Base-by-base conservation (phyloP, 1,140 invertebrate genomes). In the Camponotus floridanus region DNA sequence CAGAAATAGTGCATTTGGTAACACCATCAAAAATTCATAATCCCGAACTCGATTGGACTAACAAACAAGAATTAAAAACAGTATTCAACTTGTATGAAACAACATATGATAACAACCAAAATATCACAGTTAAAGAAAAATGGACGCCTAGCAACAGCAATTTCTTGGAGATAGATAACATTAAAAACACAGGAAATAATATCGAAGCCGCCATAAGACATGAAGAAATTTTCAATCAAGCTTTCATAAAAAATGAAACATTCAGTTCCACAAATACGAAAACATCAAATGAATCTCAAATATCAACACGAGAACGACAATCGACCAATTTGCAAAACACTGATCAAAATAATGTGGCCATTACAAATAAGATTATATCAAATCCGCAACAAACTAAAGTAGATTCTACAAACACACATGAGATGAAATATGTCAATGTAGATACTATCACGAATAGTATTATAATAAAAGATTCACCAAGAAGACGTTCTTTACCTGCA, bases 401-500 rank as follows among this genome's bases (percentile, higher is more conserved):
- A 71, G 9, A 81, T 65, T 64, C 21, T n/a, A 18, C 26, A 26
- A 26, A 80, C 6, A 3, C 45, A 33, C 8, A 79, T 4, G 61
- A 87, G 57, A n/a, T 59, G 0, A 31, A 74, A 6, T n/a, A 48
- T 21, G 21, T 15, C 4, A 26, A 68, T 7, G 2, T 57, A 31
- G 84, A 86, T 57, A 21, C 81, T 80, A 42, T 87, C 9, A 51
- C 80, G 7, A 90, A 61, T 18, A 83, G 74, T 18, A 48, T 15
- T 7, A 0, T 31, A 7, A 76, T 86, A 15, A 91, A 62, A 57
- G 85, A 80, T 31, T 6, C 68, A 33, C 71, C 68, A 7, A 91
- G 92, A 64, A 88, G 92, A 74, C 86, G 90, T 86, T 94, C 93
- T 51, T 64, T 93, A n/a, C 92, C 93, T 0, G 87, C 91, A 39